Percentiles rank a stretch among this genome's conserved stretches.
Evolutionary conservation across 1,140 invertebrate species (phyloP).

Genomic region (Aradophagus sp.): DNA sequence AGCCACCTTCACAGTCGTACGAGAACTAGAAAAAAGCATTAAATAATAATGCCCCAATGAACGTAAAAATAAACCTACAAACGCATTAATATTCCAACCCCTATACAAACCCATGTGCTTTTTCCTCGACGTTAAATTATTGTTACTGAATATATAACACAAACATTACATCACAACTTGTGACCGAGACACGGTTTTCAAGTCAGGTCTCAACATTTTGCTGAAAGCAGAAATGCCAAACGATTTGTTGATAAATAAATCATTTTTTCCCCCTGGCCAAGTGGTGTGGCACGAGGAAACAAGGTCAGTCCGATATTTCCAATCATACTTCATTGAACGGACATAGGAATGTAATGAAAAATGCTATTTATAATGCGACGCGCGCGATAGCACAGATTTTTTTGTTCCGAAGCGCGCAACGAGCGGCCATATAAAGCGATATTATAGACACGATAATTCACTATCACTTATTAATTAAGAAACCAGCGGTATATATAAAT

Average conservation of each 20-base stretch:
- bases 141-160: constrained; percentile 5
- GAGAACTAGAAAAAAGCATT: too few species aligned
- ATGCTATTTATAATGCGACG: constrained; percentile 36
- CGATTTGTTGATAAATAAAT: constrained; percentile 48
- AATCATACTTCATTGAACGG: constrained; percentile 28
- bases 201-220: background rate
- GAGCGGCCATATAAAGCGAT: constrained; percentile 32
- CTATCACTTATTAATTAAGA: constrained; percentile 36
- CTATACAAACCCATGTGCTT: background rate
- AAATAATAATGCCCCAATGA: too few species aligned
- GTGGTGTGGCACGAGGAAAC: constrained; percentile 22
- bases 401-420: constrained; percentile 1
- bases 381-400: constrained; percentile 25
- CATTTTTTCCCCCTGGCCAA: constrained; percentile 14
- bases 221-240: constrained; percentile 20
- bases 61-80: too few species aligned
- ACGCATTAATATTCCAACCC: constrained; percentile 13
- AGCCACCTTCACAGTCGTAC: too few species aligned
- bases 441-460: constrained; percentile 32
- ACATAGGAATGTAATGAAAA: constrained; percentile 46
- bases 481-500: constrained; percentile 31
- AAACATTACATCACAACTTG: constrained; percentile 8
- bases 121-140: constrained; percentile 2
- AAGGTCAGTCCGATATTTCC: constrained; percentile 49
- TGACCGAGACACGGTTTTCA: constrained; percentile 3